These are phyloP conservation scores for Drosophila trapezifrons DNA, from an alignment of 1,140 invertebrate species.

Conservation along the genomic window DNA sequence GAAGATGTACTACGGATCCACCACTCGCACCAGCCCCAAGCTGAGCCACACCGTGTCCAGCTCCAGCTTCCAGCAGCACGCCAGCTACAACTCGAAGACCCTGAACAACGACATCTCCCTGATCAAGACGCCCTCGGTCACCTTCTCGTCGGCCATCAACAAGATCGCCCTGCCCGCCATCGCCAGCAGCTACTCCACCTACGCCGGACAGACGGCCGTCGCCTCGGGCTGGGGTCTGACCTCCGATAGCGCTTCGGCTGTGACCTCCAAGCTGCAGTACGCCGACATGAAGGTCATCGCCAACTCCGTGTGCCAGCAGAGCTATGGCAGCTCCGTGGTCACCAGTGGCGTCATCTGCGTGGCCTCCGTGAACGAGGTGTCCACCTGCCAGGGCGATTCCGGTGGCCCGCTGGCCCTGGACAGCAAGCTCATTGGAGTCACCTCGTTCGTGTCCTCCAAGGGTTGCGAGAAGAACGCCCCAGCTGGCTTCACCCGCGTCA, in stretches of 20 bases:
- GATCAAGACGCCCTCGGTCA: slow-evolving; percentile 29
- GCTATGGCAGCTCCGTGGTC: slow-evolving; percentile 22
- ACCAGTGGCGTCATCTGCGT: slow-evolving; percentile 32
- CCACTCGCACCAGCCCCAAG: slow-evolving; percentile 37
- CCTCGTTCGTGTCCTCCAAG: slow-evolving; percentile 78
- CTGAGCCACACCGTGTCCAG: slow-evolving; percentile 30
- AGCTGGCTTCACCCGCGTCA: slow-evolving; percentile 84
- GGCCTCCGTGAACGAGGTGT: neutral
- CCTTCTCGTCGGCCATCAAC: slow-evolving; percentile 18
- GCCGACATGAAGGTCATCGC: slow-evolving; percentile 25
- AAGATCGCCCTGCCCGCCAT: slow-evolving; percentile 35
- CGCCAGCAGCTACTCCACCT: slow-evolving; percentile 35
- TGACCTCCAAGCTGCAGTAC: slow-evolving; percentile 30
- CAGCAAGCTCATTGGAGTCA: slow-evolving; percentile 72
- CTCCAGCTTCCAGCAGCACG: slow-evolving; percentile 46
- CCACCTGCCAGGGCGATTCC: slow-evolving; percentile 31
- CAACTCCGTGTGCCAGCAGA: slow-evolving; percentile 10
- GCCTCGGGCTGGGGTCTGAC: slow-evolving; percentile 51
- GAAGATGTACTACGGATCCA: slow-evolving; percentile 61
- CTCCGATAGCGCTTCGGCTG: slow-evolving; percentile 15
- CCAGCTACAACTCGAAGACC: slow-evolving; percentile 41
- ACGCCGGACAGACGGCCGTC: slow-evolving; percentile 26
- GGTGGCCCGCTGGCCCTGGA: slow-evolving; percentile 43
- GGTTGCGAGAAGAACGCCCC: slow-evolving; percentile 84
- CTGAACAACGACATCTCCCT: slow-evolving; percentile 50